These are phyloP conservation scores for Trichogramma evanescens DNA, from an alignment of 2,888 invertebrate species.

Conservation along the genomic window DNA sequence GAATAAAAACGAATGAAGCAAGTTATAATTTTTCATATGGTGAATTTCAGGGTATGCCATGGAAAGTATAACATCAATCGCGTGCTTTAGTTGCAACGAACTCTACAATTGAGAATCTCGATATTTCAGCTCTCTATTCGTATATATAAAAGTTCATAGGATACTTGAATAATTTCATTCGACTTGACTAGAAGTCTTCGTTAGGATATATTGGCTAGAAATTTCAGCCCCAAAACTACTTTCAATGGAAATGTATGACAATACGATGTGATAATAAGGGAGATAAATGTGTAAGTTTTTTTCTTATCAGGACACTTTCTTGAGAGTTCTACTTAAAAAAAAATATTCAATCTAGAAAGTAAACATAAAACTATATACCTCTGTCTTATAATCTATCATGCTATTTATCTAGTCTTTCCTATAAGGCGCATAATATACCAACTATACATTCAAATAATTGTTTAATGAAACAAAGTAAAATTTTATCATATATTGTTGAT, in stretches of 20 bases:
- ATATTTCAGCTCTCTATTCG: not conserved
- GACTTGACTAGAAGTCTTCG: not conserved
- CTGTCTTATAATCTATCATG: slow-evolving; percentile 2
- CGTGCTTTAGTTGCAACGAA: slow-evolving; percentile 10
- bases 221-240: not conserved
- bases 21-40: too few relatives aligned
- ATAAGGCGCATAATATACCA: not conserved
- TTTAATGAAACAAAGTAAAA: not conserved
- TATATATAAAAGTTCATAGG: not conserved
- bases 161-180: not conserved
- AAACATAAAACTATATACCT: slow-evolving; percentile 2
- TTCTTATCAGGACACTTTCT: not conserved
- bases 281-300: not conserved
- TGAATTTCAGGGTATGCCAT: not conserved
- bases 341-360: not conserved
- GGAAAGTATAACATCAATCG: too few relatives aligned
- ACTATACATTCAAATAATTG: not conserved
- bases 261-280: too few relatives aligned
- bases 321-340: not conserved
- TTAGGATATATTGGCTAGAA: not conserved
- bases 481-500: too few relatives aligned
- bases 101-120: slow-evolving; percentile 1
- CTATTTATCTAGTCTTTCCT: slow-evolving; percentile 11
- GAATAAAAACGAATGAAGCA: not conserved
- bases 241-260: too few relatives aligned